Evolutionary conservation across 1,140 invertebrate genomes (phyloP), one percentile per base, ranked within the genome.

Genomic region (Drosophila kikkawai): DNA sequence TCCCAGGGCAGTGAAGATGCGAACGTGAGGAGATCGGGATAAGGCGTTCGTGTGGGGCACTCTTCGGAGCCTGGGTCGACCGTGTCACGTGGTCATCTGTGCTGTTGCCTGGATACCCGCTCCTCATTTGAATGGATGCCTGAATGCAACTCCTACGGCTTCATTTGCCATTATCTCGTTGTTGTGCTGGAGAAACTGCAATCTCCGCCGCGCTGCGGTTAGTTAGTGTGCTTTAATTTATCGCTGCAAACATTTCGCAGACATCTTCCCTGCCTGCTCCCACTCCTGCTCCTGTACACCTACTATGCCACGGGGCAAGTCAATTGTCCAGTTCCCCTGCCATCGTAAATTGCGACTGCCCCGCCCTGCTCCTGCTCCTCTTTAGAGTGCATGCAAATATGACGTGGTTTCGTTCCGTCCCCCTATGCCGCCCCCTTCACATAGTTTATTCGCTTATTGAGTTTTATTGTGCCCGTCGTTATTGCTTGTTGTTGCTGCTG

Each of bases 91-190:
- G 69, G 34, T 48, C 59, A 48, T 55, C 63, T 45, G 36, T 17
- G 26, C n/a, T 17, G 26, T 29, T 48, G 47, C 47, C 47, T 9
- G 22, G 47, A 48, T n/a, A n/a, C 58, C 67, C 47, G 47, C 59
- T 68, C 48, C 79, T 78, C 82, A 85, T 85, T 85, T 74, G 78
- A 80, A 81, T 85, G 79, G 67, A 59, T 75, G 42, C 60, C 78
- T 71, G 39, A 67, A 65, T 61, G 70, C 44, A 65, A 83, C 80
- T 90, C 84, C 85, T 88, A 88, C 84, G 84, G 84, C 85, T 88
- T 84, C 78, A 88, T 88, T 90, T 90, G 85, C 80, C 85, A 88
- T 88, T 88, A 88, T 90, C 56, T 83, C 80, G 71, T 68, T 68
- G 74, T 47, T 66, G 32, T 58, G 37, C 45, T 36, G 34, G 34